Conservation (phyloP, 2,113 vertebrate genomes). For the Spheniscus mendiculus region DNA sequence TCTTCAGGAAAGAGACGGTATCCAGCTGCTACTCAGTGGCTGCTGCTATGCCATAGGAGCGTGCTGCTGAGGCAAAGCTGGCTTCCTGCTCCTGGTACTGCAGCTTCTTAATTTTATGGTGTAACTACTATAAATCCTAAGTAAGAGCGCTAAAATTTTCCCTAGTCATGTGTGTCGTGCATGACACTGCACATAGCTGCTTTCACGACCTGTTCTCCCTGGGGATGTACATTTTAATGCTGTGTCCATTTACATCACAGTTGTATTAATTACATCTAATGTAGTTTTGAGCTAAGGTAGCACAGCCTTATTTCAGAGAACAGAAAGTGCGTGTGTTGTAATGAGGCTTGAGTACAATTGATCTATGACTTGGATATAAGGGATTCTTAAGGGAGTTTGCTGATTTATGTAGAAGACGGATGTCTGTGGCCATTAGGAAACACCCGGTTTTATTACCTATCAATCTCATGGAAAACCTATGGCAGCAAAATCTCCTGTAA, state of each 20-base stretch:
- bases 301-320: slow-evolving; percentile 20
- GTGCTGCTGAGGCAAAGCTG: background rate
- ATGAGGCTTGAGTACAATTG: slow-evolving; percentile 66
- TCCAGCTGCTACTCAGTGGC: background rate
- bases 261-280: slow-evolving; percentile 66
- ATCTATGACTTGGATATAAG: slow-evolving; percentile 43
- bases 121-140: background rate
- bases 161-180: background rate
- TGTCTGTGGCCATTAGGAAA: slow-evolving; percentile 62
- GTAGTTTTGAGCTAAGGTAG: slow-evolving; percentile 42
- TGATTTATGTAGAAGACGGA: slow-evolving; percentile 68
- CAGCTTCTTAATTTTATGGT: background rate
- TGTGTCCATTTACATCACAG: slow-evolving; percentile 29
- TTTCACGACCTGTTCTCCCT: background rate
- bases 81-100: background rate
- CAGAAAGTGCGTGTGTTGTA: background rate
- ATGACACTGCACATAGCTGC: background rate
- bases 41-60: background rate
- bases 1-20: background rate
- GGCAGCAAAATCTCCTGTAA: slow-evolving; percentile 26
- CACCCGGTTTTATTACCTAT: slow-evolving; percentile 56
- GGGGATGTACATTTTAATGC: background rate
- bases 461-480: slow-evolving; percentile 46
- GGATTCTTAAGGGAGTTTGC: slow-evolving; percentile 60
- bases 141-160: background rate